These are phyloP conservation scores for Lepidurus couesii DNA, from an alignment of 1,140 invertebrate species.

Conservation along the genomic window DNA sequence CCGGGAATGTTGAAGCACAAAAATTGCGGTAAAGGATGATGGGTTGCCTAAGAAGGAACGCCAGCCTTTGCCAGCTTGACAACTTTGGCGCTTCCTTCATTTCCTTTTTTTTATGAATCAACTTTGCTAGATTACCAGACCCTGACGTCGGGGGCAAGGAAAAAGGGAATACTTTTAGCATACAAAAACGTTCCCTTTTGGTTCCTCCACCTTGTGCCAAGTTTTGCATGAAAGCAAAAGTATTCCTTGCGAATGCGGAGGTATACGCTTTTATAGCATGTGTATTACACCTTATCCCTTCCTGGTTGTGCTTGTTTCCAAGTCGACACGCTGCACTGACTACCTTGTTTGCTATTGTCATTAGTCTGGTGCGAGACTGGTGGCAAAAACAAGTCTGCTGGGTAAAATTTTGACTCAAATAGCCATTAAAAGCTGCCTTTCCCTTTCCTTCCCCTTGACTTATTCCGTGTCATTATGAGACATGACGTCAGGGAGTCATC, in stretches of 20 bases:
- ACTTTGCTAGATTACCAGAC: not conserved
- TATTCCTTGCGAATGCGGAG: not conserved
- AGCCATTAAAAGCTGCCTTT: not conserved
- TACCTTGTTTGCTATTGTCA: conserved; percentile 6
- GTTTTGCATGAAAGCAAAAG: conserved; percentile 5
- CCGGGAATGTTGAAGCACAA: not conserved
- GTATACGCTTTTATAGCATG: not conserved
- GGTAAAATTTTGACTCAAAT: not conserved
- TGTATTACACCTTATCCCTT: not conserved
- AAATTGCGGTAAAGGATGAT: not conserved
- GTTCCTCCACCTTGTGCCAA: not conserved
- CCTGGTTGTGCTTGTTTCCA: not conserved
- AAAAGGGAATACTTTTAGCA: not conserved
- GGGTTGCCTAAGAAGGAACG: not conserved
- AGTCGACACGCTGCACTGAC: not conserved
- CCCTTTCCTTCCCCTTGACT: not conserved
- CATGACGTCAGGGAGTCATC: not conserved
- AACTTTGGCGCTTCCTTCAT: not conserved
- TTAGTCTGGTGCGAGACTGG: not conserved
- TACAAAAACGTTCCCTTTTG: not conserved
- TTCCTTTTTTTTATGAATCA: not conserved
- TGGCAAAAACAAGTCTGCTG: not conserved
- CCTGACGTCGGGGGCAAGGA: not conserved
- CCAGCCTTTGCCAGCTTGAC: not conserved
- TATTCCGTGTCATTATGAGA: not conserved